Evolutionary conservation across 2,888 invertebrate genomes (phyloP), one percentile per base, ranked within the genome.

Genomic region (Rhagonycha lutea): DNA sequence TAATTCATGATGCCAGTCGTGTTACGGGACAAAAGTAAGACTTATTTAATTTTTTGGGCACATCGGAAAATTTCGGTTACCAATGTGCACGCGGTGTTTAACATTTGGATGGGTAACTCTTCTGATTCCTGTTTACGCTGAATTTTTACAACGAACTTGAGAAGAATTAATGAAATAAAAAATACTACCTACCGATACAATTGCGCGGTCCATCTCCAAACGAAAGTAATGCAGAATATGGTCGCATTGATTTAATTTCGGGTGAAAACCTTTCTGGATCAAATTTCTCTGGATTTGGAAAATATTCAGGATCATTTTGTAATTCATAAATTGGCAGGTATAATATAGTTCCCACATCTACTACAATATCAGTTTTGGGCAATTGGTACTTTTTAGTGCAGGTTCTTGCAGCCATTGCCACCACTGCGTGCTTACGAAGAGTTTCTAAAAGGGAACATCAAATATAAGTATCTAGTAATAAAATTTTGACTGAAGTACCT

Each of bases 231-330:
- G 89, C 87, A 78, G 88, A 90, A 0, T 88, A 88, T 67, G 90
- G 90, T 4, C 71, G 63, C 5, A 28, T 29, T 0, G 89, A 87
- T 78, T 90, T 91, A 28, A 89, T 89, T 74, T 90, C 89, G 4
- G 88, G 85, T 0, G 88, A 84, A 84, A 92, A 93, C 78, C 92
- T 88, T 23, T 92, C 91, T 0, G 92, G 92, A 68, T 90, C 89
- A 77, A 92, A 93, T 26, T 88, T 88, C 0, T 91, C 88, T 0
- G 93, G 93, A 11, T 93, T 88, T 0, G 91, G 90, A 74, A 82
- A 84, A 74, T 82, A 82, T 72, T 83, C 83, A 8, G 82, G 81
- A 77, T 84, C 84, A 61, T 80, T 79, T 9, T 84, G 84, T n/a
- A 85, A 77, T 5, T 83, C 84, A 68, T 82, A 77, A 72, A 81